phyloP scores from a whole-genome alignment of 2,888 invertebrate genomes.

The Eumerus sabulonum region DNA sequence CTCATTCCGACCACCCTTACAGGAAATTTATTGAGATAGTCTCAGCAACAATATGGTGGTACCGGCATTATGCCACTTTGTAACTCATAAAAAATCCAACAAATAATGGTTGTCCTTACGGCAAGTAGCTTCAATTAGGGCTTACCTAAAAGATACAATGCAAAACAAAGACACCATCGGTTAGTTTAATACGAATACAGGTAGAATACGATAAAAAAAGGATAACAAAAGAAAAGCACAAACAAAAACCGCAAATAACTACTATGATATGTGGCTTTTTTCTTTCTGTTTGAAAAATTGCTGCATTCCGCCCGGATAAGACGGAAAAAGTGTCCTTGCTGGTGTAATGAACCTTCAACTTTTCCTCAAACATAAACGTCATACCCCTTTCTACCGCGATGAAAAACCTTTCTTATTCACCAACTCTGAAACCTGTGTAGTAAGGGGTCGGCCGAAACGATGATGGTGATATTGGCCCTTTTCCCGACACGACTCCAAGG shows the following conservation, averaged over 20 bases:
- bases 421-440: slow-evolving; percentile 16
- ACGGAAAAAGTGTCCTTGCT: slow-evolving; percentile 61
- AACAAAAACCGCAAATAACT: background rate
- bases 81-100: background rate
- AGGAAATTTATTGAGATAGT: slow-evolving; percentile 42
- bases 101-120: slow-evolving; percentile 23
- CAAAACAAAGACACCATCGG: slow-evolving; percentile 25
- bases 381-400: background rate
- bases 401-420: slow-evolving; percentile 26
- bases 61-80: no score
- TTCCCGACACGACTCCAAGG: slow-evolving; percentile 6
- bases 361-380: slow-evolving; percentile 46
- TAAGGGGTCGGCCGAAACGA: slow-evolving; percentile 19
- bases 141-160: slow-evolving; percentile 52
- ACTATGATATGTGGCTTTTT: slow-evolving; percentile 26
- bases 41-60: background rate
- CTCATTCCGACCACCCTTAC: slow-evolving; percentile 4
- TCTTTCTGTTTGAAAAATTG: slow-evolving; percentile 53
- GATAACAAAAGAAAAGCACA: slow-evolving; percentile 33
- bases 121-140: slow-evolving; percentile 31
- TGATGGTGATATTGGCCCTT: slow-evolving; percentile 4
- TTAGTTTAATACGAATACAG: slow-evolving; percentile 6
- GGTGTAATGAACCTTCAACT: slow-evolving; percentile 72
- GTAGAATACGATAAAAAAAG: slow-evolving; percentile 8
- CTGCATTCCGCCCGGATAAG: slow-evolving; percentile 41